These are phyloP conservation scores for Doryteuthis pealeii DNA, from an alignment of 1,140 invertebrate species.

Conservation along the genomic window DNA sequence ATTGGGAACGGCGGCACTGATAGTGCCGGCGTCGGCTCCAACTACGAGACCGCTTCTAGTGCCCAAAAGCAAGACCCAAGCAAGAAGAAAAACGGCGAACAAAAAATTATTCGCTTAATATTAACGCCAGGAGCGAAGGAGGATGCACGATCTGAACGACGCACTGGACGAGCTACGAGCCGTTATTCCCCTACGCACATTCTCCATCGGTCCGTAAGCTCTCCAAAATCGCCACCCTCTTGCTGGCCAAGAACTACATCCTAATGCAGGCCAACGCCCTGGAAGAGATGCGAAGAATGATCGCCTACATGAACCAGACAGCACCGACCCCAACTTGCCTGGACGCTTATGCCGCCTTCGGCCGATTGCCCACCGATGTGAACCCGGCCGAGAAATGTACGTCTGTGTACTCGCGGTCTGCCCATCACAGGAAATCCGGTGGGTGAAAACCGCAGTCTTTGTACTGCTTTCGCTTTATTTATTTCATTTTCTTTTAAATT, in stretches of 20 bases:
- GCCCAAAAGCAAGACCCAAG: conserved; percentile 20
- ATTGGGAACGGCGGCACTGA: no score
- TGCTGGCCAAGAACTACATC: conserved; percentile 98
- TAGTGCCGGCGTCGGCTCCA: not conserved
- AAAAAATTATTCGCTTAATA: conserved; percentile 47
- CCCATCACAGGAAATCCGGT: no score
- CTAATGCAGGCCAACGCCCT: conserved; percentile 82
- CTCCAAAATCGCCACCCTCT: conserved; percentile 95
- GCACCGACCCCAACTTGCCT: conserved; percentile 20
- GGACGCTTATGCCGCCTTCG: not conserved
- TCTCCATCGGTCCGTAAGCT: conserved; percentile 96
- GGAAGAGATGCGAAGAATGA: conserved; percentile 56
- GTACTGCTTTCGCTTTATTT: no score
- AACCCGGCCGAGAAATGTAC: not conserved
- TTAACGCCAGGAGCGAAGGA: conserved; percentile 57
- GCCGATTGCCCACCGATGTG: not conserved
- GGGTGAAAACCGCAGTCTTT: no score
- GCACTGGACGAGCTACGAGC: conserved; percentile 57
- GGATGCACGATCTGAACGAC: conserved; percentile 61
- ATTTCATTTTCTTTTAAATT: no score
- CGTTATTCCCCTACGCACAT: conserved; percentile 72
- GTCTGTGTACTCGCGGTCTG: not conserved
- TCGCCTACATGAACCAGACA: conserved; percentile 48
- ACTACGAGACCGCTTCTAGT: conserved; percentile 24
- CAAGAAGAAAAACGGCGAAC: conserved; percentile 25